Evolutionary conservation across 2,113 vertebrate species (phyloP), one percentile per base, ranked within the genome.

Genomic region (Agelaius tricolor): DNA sequence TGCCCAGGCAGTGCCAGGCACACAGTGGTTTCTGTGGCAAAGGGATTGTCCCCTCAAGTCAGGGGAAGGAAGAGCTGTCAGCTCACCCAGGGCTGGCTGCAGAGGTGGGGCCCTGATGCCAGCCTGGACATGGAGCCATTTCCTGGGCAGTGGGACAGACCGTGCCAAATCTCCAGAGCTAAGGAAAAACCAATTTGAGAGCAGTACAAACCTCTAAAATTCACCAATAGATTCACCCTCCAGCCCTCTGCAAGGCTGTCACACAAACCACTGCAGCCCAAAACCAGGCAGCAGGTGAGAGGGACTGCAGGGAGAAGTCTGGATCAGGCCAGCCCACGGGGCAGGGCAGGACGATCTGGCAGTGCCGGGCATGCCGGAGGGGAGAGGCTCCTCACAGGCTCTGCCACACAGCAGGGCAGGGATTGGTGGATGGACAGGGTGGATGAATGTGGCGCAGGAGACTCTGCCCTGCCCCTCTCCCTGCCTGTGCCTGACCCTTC

Each of bases 311-410:
- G 65, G 65, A 80, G 37, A 39, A n/a, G 75, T 18, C 49, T 58
- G 74, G 81, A 7, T n/a, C 37, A 58, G 39, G 58, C 18, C 62
- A 89, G 61, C 23, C n/a, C 0, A 0, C 21, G 19, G 41, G 49
- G 15, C 2, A 6, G 47, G 47, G 37, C 22, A 54, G 31, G 81
- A 47, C 0, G 0, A 62, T 13, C 43, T 10, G 27, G 22, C 89
- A 93, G 66, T 5, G 3, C 30, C 2, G 0, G 2, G 1, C 30
- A 76, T 47, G 47, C 67, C 0, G 0, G n/a, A 77, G 28, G 18
- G 23, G 27, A 46, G 20, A 84, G 71, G 2, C 15, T 73, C 15
- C 46, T 59, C 10, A 6, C 27, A 11, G 39, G 46, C 65, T 58
- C 73, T 81, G 58, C 55, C 39, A 39, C 5, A 8, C 37, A 4